phyloP scores from a whole-genome alignment of 2,797 vertebrate species.

The Heterohyrax brucei region DNA sequence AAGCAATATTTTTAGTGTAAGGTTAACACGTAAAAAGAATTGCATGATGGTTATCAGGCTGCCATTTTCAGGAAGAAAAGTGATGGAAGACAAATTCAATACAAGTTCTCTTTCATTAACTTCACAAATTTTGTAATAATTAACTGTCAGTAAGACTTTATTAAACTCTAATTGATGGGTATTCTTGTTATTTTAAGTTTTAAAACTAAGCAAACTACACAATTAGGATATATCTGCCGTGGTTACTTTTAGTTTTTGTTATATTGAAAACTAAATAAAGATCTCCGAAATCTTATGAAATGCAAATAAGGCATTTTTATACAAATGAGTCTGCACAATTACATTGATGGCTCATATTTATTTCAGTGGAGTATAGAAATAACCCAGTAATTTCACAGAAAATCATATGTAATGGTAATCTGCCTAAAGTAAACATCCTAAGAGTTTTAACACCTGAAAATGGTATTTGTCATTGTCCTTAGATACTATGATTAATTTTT shows the following conservation, averaged over 20 bases:
- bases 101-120: constrained; percentile 17
- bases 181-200: constrained; percentile 32
- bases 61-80: background rate
- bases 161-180: constrained; percentile 23
- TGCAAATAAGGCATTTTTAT: constrained; percentile 17
- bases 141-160: constrained; percentile 59
- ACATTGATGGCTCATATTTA: constrained; percentile 63
- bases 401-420: background rate
- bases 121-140: constrained; percentile 7
- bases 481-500: constrained; percentile 67
- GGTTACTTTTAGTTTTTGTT: constrained; percentile 32
- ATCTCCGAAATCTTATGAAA: constrained; percentile 67
- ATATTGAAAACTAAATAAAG: constrained; percentile 58
- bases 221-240: constrained; percentile 50
- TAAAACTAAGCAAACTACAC: background rate
- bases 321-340: constrained; percentile 55
- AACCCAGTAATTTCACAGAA: constrained; percentile 78
- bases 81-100: background rate
- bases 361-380: constrained; percentile 72
- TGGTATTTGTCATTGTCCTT: constrained; percentile 73
- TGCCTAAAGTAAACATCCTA: constrained; percentile 41
- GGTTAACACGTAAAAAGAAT: constrained; percentile 42
- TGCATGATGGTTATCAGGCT: background rate
- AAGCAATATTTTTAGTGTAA: background rate
- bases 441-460: constrained; percentile 37